A percentile compares a stretch with the other conserved stretches of the same genome.
phyloP scores from a whole-genome alignment of 2,888 invertebrate genomes.

The Slavum lentiscoides region DNA sequence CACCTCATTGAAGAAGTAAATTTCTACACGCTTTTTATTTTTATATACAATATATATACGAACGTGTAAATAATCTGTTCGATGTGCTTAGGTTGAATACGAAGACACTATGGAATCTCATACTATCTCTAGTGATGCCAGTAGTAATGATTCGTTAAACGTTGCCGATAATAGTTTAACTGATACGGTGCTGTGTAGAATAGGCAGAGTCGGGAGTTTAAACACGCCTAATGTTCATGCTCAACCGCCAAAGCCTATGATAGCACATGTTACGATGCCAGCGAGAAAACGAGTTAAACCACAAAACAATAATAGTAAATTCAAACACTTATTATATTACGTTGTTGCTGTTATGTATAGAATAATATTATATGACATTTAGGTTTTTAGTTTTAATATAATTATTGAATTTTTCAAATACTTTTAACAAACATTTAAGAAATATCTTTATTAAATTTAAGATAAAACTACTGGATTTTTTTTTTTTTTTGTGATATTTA shows the following conservation, averaged over 20 bases:
- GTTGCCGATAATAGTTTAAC: not conserved
- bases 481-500: too few relatives aligned
- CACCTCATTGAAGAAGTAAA: slow-evolving; percentile 28
- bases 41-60: not conserved
- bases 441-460: too few relatives aligned
- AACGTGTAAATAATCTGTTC: not conserved
- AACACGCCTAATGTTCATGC: not conserved
- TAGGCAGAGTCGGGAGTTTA: too few relatives aligned
- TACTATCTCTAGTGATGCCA: slow-evolving; percentile 14
- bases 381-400: too few relatives aligned
- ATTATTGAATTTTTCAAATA: too few relatives aligned
- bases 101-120: not conserved
- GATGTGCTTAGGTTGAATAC: slow-evolving; percentile 13
- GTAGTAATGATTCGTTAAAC: not conserved
- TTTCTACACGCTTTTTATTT: not conserved
- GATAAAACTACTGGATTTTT: too few relatives aligned
- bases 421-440: too few relatives aligned
- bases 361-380: not conserved
- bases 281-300: slow-evolving; percentile 36
- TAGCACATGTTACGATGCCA: slow-evolving; percentile 32
- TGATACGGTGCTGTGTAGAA: not conserved
- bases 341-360: not conserved
- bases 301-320: slow-evolving; percentile 34
- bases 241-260: not conserved
- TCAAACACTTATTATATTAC: not conserved